phyloP scores from a whole-genome alignment of 2,113 vertebrate genomes.

The Ranitomeya variabilis region DNA sequence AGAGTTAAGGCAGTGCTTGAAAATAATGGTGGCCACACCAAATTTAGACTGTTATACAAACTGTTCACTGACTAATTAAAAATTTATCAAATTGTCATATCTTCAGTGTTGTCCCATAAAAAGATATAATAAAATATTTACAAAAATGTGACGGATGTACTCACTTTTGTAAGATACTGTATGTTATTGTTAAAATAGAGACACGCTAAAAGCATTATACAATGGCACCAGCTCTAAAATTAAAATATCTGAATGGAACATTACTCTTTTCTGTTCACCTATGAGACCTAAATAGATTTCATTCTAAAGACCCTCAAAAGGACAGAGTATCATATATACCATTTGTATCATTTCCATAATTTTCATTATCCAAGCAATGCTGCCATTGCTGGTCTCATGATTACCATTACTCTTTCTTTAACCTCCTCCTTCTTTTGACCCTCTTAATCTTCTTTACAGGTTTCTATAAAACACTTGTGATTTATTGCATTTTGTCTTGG shows the following conservation, averaged over 20 bases:
- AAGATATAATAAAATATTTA: no score
- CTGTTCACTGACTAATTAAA: no score
- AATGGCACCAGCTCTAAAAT: background rate
- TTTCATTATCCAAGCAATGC: background rate
- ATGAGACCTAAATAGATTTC: background rate
- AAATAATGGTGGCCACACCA: no score
- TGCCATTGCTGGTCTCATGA: background rate
- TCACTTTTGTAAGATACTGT: no score
- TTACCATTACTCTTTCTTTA: background rate
- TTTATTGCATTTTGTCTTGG: conserved; percentile 38
- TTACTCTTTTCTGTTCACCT: background rate
- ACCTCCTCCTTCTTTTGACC: background rate
- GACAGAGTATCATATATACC: background rate
- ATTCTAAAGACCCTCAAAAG: background rate
- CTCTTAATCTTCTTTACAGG: conserved; percentile 36
- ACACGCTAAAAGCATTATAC: background rate
- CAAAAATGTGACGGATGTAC: no score
- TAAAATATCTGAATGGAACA: background rate
- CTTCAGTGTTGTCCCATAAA: no score
- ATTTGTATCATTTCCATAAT: background rate
- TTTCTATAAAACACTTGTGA: conserved; percentile 35
- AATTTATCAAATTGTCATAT: no score
- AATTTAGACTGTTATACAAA: no score
- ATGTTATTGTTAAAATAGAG: background rate
- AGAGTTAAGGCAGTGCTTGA: no score